Evolutionary conservation across 2,113 vertebrate genomes (phyloP), one percentile per base, ranked within the genome.

Genomic region (Perccottus glenii): DNA sequence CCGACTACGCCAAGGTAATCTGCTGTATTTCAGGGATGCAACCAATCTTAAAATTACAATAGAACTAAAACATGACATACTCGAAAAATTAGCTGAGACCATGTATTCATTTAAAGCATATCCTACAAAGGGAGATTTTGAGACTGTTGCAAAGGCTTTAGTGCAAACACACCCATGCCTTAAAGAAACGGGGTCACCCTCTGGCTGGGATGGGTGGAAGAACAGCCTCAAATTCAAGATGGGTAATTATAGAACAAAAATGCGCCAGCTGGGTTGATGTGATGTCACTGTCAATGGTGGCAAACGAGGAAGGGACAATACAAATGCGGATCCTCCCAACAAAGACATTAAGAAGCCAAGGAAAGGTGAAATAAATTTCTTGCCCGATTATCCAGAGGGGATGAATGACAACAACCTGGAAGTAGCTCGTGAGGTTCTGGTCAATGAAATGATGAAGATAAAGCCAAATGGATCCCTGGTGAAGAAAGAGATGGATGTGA

Each of bases 11-110:
- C 62, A 80, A 72, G 79, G 61, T 7, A 77, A 86, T 53, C 9
- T 81, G 50, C 0, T 69, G 11, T 60, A 82, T 70, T 9, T 77
- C 3, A 52, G 8, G 35, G 68, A 83, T 59, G 69, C 5, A 60
- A 53, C 57, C 0, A 19, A 9, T 57, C 68, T 81, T 0, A 71
- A 74, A 44, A 42, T 78, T 2, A 47, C 68, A 16, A 82, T 76
- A 62, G 65, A 82, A n/a, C 14, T 78, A 3, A 85, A 80, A 38
- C 78, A 78, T 61, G 51, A 77, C n/a, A 80, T 84, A 32, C 68
- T 85, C 0, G 19, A 84, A 11, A 84, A 72, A 43, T 5, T 82
- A 33, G 69, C 69, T 8, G 60, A 80, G 38, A 44, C 63, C 27
- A 72, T 86, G 2, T 70, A 73, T 70, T 5, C 3, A 9, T 73